Conservation (phyloP, 2,888 invertebrate species). For the Thelaira solivaga region DNA sequence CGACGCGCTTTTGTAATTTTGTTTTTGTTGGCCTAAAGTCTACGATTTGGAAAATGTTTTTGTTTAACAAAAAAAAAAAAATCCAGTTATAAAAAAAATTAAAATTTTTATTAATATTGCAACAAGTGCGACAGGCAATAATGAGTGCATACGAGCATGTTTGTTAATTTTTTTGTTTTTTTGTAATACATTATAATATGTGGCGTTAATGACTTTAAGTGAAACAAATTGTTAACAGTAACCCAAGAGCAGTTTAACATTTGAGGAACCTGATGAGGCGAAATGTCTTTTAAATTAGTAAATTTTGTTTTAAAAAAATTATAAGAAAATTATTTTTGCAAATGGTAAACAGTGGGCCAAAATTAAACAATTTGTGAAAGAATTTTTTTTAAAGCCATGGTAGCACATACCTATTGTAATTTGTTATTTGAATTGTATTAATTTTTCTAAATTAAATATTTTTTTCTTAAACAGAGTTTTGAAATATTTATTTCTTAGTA, state of each 20-base stretch:
- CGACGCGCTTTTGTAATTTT: conserved; percentile 53
- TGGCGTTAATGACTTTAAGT: conserved; percentile 48
- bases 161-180: not conserved
- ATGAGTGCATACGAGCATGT: not conserved
- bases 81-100: conserved; percentile 65
- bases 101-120: conserved; percentile 37
- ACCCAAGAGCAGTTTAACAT: conserved; percentile 16
- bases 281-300: too few relatives aligned
- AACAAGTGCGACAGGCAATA: conserved; percentile 38
- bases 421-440: too few relatives aligned
- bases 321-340: too few relatives aligned
- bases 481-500: too few relatives aligned
- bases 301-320: too few relatives aligned
- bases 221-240: conserved; percentile 36
- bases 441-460: too few relatives aligned
- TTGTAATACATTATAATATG: conserved; percentile 12
- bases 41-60: conserved; percentile 18
- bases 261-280: conserved; percentile 20
- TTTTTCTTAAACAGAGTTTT: too few relatives aligned
- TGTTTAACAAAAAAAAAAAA: not conserved
- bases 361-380: too few relatives aligned
- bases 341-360: too few relatives aligned
- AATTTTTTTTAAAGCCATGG: too few relatives aligned
- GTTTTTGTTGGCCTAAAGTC: conserved; percentile 34
- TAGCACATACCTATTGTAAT: too few relatives aligned